These are phyloP conservation scores for Synaphobranchus kaupii DNA, from an alignment of 2,797 vertebrate species.

Conservation along the genomic window DNA sequence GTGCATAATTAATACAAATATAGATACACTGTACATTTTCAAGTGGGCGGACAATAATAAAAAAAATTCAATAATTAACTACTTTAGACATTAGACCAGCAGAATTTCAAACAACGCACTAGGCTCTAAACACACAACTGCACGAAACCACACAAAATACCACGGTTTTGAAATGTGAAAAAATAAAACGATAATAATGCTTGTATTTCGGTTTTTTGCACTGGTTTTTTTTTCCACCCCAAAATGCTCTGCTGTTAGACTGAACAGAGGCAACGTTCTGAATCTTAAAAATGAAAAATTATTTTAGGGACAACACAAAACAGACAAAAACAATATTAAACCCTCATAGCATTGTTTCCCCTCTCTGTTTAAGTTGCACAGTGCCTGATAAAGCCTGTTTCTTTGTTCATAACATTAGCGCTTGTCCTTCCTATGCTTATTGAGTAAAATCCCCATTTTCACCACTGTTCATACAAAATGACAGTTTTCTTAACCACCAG, in stretches of 20 bases:
- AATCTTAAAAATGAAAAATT: neutral
- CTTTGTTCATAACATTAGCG: neutral
- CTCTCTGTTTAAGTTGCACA: neutral
- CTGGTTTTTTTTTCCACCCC: neutral
- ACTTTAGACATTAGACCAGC: neutral
- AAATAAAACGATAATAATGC: neutral
- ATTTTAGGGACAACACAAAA: neutral
- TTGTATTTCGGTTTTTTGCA: neutral
- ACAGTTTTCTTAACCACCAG: constrained; percentile 9
- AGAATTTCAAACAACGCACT: neutral
- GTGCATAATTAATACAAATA: constrained; percentile 13
- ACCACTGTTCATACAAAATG: constrained; percentile 8
- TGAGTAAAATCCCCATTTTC: neutral
- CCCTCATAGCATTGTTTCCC: neutral
- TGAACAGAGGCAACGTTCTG: neutral
- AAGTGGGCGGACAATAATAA: neutral
- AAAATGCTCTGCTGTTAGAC: neutral
- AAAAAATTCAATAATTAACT: neutral
- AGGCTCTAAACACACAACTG: neutral
- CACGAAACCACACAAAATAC: constrained; percentile 8
- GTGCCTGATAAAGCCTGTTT: constrained; percentile 22
- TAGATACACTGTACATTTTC: constrained; percentile 2
- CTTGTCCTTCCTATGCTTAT: neutral
- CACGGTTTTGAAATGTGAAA: neutral
- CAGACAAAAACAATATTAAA: constrained; percentile 14